Base-by-base conservation (phyloP, 2,797 vertebrate species). In the Syndactyla subalaris region DNA sequence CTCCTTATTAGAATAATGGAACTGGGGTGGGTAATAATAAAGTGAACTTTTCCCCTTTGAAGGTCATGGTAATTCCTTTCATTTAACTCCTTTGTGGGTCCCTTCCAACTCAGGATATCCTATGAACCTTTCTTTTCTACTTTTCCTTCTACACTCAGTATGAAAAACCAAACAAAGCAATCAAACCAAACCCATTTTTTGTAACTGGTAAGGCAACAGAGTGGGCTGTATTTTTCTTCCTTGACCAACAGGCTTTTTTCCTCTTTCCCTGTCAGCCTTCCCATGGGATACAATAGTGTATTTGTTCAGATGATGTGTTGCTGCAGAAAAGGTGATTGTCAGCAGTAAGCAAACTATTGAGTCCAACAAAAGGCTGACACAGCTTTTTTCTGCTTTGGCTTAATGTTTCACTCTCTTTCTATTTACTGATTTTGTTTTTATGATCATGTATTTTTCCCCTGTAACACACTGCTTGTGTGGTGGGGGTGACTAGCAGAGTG, bases 311-410 rank as follows among this genome's bases (percentile, higher is more conserved):
- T 89, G 54, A 89, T 70, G 13, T 78, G 45, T 68, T 91, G 55
- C 75, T 93, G 55, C 51, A 86, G 61, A 83, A 74, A 92, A 85
- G 54, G 43, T 82, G 84, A 87, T 89, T 88, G 81, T 96, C 93
- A 94, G 87, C 75, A 95, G 26, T 85, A 85, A 80, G 19, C 36
- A 73, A 77, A 65, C 75, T 54, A 23, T 29, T 51, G 55, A 78
- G 65, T 83, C n/a, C 46, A 59, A 19, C 26, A 75, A 54, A 95
- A 89, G n/a, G 61, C 95, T 92, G 93, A 94, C 76, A 32, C 34
- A 75, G 66, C 89, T 85, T 84, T 89, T 89, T 85, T 59, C 36
- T 76, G 45, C 67, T 84, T 84, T 78, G 43, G 19, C 29, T 83
- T 72, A 76, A 93, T 85, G 39, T 85, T 74, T 65, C 32, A n/a